These are phyloP conservation scores for Argyresthia goedartella DNA, from an alignment of 2,888 invertebrate genomes.

Conservation along the genomic window DNA sequence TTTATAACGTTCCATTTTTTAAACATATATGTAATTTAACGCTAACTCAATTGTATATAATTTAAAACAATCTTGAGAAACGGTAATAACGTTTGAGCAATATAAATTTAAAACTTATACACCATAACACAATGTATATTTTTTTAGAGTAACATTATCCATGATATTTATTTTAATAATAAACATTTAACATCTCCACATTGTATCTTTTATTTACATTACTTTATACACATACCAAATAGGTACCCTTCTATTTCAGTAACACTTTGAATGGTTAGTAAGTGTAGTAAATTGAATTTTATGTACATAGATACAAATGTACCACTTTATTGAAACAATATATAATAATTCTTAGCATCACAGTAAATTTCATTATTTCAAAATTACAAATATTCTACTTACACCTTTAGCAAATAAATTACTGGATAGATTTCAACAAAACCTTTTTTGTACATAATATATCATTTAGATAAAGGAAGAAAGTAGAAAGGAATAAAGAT, in stretches of 20 bases:
- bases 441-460: no score
- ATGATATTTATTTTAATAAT: not conserved
- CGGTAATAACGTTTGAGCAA: not conserved
- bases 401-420: no score
- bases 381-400: not conserved
- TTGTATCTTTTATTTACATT: slow-evolving; percentile 1
- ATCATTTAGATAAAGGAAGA: no score
- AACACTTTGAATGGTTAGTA: not conserved
- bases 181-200: not conserved
- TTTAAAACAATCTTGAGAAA: not conserved
- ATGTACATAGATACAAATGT: slow-evolving; percentile 10
- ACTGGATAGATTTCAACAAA: no score
- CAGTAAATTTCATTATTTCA: slow-evolving; percentile 47
- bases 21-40: no score
- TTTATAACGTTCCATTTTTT: no score
- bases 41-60: no score
- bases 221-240: not conserved
- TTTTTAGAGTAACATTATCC: not conserved
- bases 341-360: slow-evolving; percentile 56
- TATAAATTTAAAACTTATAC: not conserved
- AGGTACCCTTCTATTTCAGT: not conserved
- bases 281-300: not conserved
- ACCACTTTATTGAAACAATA: slow-evolving; percentile 21
- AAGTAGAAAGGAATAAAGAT: no score
- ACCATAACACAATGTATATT: not conserved